Evolutionary conservation across 1,140 invertebrate genomes (phyloP), one percentile per base, ranked within the genome.

Genomic region (Paralvinella palmiformis): DNA sequence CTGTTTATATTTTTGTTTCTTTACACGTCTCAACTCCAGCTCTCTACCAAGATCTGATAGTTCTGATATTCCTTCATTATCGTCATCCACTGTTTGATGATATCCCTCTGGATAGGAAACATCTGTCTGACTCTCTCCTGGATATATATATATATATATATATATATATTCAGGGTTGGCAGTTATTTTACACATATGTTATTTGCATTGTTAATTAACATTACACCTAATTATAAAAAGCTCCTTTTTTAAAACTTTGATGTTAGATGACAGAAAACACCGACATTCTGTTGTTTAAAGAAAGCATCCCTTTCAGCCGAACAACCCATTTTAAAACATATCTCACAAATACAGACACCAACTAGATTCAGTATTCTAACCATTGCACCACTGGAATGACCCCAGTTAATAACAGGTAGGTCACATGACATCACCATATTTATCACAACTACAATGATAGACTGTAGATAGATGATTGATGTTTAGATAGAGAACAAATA

Each of bases 1-100:
- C 4, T 45, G 22, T 33, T 67, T 67, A 44, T 67, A 67, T 22
- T 33, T 56, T 3, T 59, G 20, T 29, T 67, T 67, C 62, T 64
- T 67, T 29, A 20, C 44, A 7, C 10, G 33, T 20, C 56, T 22
- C 0, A 24, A 2, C n/a, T 68, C 63, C 31, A 68, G 35, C 32
- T 68, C 66, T 29, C 15, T 29, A 20, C 36, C 48, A n/a, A 68
- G 36, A 5, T 60, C 44, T 4, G 65, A 63, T n/a, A 68, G 29
- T 31, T 65, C 56, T 6, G 36, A 20, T 29, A 61, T 37, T 1
- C 65, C n/a, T 27, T 68, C 66, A n/a, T 24, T 17, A 7, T 33
- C 33, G n/a, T 56, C 59, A 22, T 29, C 52, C 37, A 35, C 31
- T 7, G 29, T 65, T 22, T 36, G 35, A 10, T 20, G 29, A 27